phyloP scores from a whole-genome alignment of 2,797 vertebrate species.

The Acanthopagrus latus region DNA sequence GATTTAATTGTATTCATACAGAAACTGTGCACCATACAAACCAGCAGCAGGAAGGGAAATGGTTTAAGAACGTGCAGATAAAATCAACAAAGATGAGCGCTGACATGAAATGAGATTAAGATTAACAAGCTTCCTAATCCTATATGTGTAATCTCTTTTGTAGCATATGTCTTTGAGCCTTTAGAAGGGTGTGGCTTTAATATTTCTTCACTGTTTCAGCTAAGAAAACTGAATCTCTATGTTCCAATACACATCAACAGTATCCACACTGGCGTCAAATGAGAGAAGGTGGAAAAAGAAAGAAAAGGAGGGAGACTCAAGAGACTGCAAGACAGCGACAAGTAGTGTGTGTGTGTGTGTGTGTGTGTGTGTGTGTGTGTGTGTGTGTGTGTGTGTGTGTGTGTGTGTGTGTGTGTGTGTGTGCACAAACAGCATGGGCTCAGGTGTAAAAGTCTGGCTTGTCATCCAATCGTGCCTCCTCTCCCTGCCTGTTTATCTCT shows the following conservation, averaged over 20 bases:
- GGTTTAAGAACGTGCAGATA: conserved; percentile 7
- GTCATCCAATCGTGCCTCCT: not conserved
- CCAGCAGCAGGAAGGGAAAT: not conserved
- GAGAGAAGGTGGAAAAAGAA: not conserved
- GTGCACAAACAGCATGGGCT: fast-evolving
- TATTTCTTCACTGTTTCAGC: not conserved
- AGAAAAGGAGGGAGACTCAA: not conserved
- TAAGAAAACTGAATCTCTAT: not conserved
- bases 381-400: not conserved
- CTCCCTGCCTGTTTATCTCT: not conserved
- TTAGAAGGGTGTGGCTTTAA: not conserved
- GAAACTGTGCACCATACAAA: not conserved
- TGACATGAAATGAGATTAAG: conserved; percentile 40
- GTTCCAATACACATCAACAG: not conserved
- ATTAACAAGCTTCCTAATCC: conserved; percentile 60
- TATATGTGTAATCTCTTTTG: conserved; percentile 41
- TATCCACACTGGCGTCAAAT: not conserved
- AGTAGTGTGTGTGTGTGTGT: not conserved
- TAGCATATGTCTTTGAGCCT: conserved; percentile 27
- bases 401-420: not conserved
- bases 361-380: not conserved
- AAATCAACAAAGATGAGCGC: conserved; percentile 48
- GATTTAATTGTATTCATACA: not conserved
- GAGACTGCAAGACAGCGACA: fast-evolving
- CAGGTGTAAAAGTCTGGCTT: conserved; percentile 28